These are phyloP conservation scores for Spicauda simplicius DNA, from an alignment of 2,888 invertebrate genomes.

Conservation along the genomic window DNA sequence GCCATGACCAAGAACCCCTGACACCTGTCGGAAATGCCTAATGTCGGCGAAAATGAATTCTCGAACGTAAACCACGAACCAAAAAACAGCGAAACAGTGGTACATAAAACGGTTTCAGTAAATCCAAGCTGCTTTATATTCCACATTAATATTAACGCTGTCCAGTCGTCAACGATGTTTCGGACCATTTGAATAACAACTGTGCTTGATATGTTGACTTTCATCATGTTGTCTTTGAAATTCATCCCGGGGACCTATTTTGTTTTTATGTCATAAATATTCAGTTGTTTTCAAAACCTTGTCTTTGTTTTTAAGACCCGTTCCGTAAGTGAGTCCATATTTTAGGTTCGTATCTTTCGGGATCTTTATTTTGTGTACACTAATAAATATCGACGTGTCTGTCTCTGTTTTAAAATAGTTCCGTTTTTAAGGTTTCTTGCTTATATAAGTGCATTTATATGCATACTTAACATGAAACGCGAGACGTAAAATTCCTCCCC, in stretches of 20 bases:
- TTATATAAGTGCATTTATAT: too few relatives aligned
- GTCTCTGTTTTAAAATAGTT: too few relatives aligned
- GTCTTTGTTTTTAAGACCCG: conserved; percentile 6
- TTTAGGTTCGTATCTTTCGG: not conserved
- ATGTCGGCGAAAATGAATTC: not conserved
- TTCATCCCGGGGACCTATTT: conserved; percentile 46
- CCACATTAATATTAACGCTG: conserved; percentile 78
- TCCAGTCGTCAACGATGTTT: conserved; percentile 68
- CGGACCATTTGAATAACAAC: conserved; percentile 47
- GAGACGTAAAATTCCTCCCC: too few relatives aligned
- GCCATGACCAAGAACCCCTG: not conserved
- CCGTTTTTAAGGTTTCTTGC: too few relatives aligned
- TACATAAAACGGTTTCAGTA: conserved; percentile 47
- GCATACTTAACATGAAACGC: too few relatives aligned
- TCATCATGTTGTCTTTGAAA: conserved; percentile 56
- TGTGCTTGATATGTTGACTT: conserved; percentile 53
- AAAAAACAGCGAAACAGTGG: conserved; percentile 38
- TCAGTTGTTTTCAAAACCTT: conserved; percentile 10
- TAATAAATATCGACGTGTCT: too few relatives aligned
- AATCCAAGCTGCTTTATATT: conserved; percentile 67
- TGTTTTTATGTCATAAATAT: not conserved
- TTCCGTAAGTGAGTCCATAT: not conserved
- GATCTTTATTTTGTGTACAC: not conserved
- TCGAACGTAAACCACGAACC: not conserved
- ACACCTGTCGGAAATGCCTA: not conserved